Evolutionary conservation across 2,888 invertebrate species (phyloP).

Genomic region (Thecophora atra): DNA sequence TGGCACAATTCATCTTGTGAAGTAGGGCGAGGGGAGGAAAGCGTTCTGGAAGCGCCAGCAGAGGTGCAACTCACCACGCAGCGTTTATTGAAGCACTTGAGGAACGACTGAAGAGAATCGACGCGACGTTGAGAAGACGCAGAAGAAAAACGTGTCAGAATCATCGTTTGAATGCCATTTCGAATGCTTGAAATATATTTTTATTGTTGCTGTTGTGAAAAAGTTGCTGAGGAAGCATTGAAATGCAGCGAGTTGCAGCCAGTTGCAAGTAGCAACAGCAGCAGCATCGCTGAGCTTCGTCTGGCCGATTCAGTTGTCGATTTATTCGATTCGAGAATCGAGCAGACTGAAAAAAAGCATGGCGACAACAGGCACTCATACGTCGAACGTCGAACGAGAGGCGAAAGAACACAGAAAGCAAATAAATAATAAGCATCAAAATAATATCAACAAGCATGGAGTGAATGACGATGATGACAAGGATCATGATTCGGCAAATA

Average conservation of each 20-base stretch:
- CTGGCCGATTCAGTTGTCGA: slow-evolving; percentile 3
- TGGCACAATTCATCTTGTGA: slow-evolving; percentile 8
- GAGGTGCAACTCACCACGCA: neutral
- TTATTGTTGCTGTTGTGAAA: neutral
- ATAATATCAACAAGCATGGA: neutral
- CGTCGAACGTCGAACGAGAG: slow-evolving; percentile 7
- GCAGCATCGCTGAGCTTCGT: neutral
- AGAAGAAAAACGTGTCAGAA: slow-evolving; percentile 8
- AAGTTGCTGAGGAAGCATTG: neutral
- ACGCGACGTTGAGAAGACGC: too few species aligned
- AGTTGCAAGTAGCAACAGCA: neutral
- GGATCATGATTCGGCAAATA: slow-evolving; percentile 23
- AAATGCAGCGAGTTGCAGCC: slow-evolving; percentile 3
- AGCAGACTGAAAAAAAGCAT: slow-evolving; percentile 5
- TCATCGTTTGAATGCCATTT: neutral
- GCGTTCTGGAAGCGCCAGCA: neutral
- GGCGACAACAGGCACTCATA: slow-evolving; percentile 26
- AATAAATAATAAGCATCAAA: neutral
- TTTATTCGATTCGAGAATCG: slow-evolving; percentile 23
- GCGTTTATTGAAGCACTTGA: slow-evolving; percentile 3
- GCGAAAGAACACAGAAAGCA: slow-evolving; percentile 28
- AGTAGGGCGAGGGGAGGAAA: slow-evolving; percentile 13
- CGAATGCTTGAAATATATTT: slow-evolving; percentile 6
- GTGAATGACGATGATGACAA: neutral
- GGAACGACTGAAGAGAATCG: neutral